Evolutionary conservation across 2,113 vertebrate genomes (phyloP), one percentile per base, ranked within the genome.

Genomic region (Aegithalos caudatus): DNA sequence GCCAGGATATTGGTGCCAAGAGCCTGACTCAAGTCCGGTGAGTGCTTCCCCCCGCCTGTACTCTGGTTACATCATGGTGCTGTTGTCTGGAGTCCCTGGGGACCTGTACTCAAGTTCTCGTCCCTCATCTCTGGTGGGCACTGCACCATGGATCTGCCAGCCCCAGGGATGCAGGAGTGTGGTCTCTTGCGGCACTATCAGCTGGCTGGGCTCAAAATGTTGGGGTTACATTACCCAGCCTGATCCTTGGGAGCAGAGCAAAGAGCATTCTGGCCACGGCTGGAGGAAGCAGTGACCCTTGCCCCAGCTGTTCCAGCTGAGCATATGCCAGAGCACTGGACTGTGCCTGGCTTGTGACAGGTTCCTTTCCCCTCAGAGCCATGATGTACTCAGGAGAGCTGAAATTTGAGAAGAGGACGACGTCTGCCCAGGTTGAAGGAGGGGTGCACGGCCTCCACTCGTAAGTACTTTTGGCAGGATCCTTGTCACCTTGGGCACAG

Each of bases 361-460:
- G 5, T 65, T 86, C 37, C 87, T 81, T 88, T 25, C 85, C 29
- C 23, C 40, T 28, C 96, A 99, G 99, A 96, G 99, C 98, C 90
- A 99, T 99, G 99, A 99, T 99, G 99, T 99, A 99, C 88, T 99
- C 98, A 0, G 99, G 99, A 92, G 99, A 99, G 91, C 98, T 99
- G 90, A 99, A 99, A 95, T 99, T 99, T 98, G 99, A 99, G 96
- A 99, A 99, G 98, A 99, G 99, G 97, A 99, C 99, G 0, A 90
- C 98, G 0, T 99, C 99, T 3, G 99, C 99, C 66, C 99, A 99
- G 93, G 98, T 99, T 96, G 99, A 99, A 97, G 99, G 99, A 69
- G 99, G 99, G 10, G 99, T 99, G 53, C 99, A 99, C 8, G 96
- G 99, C 87, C 97, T 99, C 64, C 99, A 99, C 97, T 99, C 99